Evolutionary conservation across 2,113 vertebrate species (phyloP).

Genomic region (Oreochromis niloticus): DNA sequence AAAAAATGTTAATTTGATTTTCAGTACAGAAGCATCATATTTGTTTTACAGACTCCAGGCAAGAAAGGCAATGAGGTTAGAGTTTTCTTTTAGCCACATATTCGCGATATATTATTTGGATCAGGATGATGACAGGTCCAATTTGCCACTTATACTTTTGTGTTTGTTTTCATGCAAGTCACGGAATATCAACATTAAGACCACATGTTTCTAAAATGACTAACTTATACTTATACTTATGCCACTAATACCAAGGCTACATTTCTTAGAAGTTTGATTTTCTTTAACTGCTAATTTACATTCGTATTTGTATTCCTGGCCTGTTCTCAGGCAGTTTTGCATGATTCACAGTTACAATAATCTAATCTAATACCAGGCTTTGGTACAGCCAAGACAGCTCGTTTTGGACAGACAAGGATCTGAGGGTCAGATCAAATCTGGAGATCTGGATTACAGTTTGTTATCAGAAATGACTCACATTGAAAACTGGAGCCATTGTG

Average conservation of each 20-base stretch:
- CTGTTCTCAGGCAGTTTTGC: not conserved
- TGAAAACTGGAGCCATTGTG: not conserved
- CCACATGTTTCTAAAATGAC: not conserved
- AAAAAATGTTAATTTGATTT: not conserved
- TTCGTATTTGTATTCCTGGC: not conserved
- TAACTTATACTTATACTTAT: not conserved
- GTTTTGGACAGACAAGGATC: not conserved
- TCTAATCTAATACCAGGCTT: not conserved
- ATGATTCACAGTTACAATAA: not conserved
- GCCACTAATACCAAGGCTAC: not conserved
- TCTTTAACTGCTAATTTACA: not conserved
- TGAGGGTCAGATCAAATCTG: not conserved
- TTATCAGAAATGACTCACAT: not conserved
- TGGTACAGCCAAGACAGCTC: not conserved
- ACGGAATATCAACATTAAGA: not conserved
- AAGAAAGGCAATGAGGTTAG: not conserved
- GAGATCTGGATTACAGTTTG: not conserved
- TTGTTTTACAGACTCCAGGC: not conserved
- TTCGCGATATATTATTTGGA: not conserved
- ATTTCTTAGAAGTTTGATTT: not conserved
- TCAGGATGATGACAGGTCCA: not conserved
- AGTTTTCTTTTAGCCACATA: not conserved
- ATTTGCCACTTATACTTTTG: not conserved
- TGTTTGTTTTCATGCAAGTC: not conserved
- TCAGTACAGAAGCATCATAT: not conserved